These are phyloP conservation scores for Clarias pachynema DNA, from an alignment of 2,797 vertebrate species.

Conservation along the genomic window DNA sequence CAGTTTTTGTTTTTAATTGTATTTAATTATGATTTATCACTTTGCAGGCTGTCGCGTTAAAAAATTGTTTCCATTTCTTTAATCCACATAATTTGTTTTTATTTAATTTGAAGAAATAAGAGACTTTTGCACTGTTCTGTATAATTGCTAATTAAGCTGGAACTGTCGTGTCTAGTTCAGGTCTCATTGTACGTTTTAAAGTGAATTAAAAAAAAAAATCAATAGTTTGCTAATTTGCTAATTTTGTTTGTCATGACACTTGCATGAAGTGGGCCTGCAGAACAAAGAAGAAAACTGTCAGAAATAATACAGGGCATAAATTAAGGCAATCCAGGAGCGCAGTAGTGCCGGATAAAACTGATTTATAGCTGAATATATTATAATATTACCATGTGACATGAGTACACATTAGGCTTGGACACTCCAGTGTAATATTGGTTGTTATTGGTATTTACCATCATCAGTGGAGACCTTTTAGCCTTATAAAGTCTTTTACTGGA, in stretches of 20 bases:
- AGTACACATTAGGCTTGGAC: slow-evolving; percentile 29
- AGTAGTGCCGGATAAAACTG: slow-evolving; percentile 5
- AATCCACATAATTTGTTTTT: no score
- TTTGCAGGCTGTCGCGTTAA: no score
- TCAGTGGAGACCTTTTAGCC: slow-evolving; percentile 37
- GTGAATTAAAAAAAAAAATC: slow-evolving; percentile 48
- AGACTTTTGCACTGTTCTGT: not conserved
- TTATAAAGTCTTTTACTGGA: slow-evolving; percentile 4
- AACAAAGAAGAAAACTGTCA: not conserved
- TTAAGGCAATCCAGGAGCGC: not conserved
- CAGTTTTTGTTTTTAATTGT: no score
- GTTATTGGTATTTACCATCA: slow-evolving; percentile 52
- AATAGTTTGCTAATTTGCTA: slow-evolving; percentile 45
- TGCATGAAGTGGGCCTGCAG: slow-evolving; percentile 48
- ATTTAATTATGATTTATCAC: no score
- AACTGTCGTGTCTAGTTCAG: not conserved
- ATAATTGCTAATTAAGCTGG: no score
- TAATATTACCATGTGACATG: not conserved
- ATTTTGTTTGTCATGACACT: slow-evolving; percentile 61
- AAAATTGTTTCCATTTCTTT: no score
- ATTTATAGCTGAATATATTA: slow-evolving; percentile 47
- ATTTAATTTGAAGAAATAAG: no score
- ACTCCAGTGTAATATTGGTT: slow-evolving; percentile 33
- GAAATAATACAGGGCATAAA: not conserved
- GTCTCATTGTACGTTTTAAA: slow-evolving; percentile 35